Percentiles rank a stretch among this genome's conserved stretches.
Conservation (phyloP, 1,140 invertebrate species). For the Potamilus streckersoni region DNA sequence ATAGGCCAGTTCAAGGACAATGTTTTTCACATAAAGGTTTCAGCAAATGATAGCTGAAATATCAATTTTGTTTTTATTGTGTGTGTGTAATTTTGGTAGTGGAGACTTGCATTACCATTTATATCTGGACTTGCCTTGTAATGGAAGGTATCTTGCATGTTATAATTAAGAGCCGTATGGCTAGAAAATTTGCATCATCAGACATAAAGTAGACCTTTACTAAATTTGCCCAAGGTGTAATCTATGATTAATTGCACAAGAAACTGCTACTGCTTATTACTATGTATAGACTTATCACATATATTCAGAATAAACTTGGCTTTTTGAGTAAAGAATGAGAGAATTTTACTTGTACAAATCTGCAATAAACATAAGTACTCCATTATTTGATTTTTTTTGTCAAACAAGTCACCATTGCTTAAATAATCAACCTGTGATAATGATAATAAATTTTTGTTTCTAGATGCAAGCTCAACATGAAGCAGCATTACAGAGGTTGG, state of each 20-base stretch:
- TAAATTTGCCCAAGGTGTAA: neutral
- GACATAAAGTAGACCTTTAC: neutral
- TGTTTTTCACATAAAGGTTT: no score
- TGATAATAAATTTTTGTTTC: conserved; percentile 22
- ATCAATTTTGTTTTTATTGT: no score
- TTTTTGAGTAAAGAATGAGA: no score
- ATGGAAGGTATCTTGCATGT: neutral
- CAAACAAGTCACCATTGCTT: neutral
- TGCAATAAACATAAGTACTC: neutral
- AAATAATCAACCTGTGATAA: no score
- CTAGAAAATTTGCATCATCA: neutral
- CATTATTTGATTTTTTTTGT: neutral
- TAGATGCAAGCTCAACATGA: conserved; percentile 77
- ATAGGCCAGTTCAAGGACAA: no score
- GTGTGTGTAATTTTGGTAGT: no score
- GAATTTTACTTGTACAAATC: neutral
- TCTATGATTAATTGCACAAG: neutral
- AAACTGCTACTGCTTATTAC: neutral
- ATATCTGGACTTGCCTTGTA: no score
- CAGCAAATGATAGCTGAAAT: no score
- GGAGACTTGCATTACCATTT: no score
- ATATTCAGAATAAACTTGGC: no score
- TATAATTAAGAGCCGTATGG: no score
- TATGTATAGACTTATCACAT: no score
- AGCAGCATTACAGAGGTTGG: conserved; percentile 84